phyloP scores from a whole-genome alignment of 2,113 vertebrate genomes.

The Dicentrarchus labrax region DNA sequence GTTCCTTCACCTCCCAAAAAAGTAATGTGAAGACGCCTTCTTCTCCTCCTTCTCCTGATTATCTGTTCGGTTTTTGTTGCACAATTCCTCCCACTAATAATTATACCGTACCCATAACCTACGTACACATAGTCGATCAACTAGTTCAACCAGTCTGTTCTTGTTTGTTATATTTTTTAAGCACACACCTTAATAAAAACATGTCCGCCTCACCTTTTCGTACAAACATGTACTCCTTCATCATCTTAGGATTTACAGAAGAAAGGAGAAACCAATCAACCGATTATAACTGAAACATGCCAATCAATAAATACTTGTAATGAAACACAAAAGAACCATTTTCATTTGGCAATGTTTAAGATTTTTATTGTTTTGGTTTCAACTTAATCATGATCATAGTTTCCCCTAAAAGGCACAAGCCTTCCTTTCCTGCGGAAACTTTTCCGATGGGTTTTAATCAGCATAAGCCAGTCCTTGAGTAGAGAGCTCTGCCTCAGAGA shows the following conservation, averaged over 20 bases:
- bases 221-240: neutral
- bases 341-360: slow-evolving; percentile 66
- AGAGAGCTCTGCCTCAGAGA: slow-evolving; percentile 80
- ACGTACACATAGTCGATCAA: neutral
- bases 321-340: slow-evolving; percentile 39
- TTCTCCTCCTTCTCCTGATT: neutral
- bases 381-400: slow-evolving; percentile 56
- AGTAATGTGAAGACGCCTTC: neutral
- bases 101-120: neutral
- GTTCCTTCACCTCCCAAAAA: neutral
- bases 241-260: neutral
- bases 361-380: slow-evolving; percentile 74
- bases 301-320: neutral
- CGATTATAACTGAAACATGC: too few species aligned
- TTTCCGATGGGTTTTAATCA: slow-evolving; percentile 86
- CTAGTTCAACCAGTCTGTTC: neutral
- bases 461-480: slow-evolving; percentile 88
- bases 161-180: neutral
- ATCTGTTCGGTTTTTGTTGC: neutral
- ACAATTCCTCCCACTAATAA: neutral
- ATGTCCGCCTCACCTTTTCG: neutral
- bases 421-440: slow-evolving; percentile 88
- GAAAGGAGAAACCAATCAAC: neutral
- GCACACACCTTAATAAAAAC: neutral
- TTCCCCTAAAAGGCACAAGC: slow-evolving; percentile 59